phyloP scores from a whole-genome alignment of 1,140 invertebrate species.

The Coptotermes formosanus region DNA sequence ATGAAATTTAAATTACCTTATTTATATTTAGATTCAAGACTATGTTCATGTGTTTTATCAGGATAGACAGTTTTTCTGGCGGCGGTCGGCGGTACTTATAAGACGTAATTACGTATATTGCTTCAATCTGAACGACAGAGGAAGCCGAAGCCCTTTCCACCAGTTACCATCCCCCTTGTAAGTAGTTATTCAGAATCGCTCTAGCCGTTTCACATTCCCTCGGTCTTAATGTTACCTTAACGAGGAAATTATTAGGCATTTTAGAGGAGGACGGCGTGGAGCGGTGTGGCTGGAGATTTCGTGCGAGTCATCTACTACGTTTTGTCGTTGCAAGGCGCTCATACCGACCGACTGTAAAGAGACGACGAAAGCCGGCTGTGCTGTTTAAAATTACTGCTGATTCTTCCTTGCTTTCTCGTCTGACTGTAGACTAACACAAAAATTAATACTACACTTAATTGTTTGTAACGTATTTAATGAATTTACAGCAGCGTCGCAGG shows the following conservation, averaged over 20 bases:
- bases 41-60: not conserved
- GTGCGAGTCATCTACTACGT: not conserved
- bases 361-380: not conserved
- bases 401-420: not conserved
- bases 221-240: slow-evolving; percentile 16
- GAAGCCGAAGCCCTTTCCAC: not conserved
- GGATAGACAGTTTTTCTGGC: not conserved
- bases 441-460: no score
- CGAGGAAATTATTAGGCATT: slow-evolving; percentile 12
- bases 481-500: no score
- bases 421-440: not conserved
- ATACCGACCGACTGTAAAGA: not conserved
- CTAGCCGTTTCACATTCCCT: not conserved
- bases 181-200: slow-evolving; percentile 4
- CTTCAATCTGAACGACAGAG: not conserved
- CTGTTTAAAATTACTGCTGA: not conserved
- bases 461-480: no score
- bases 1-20: not conserved
- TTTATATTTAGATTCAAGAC: not conserved
- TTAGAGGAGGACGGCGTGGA: not conserved
- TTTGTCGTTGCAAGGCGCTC: not conserved
- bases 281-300: not conserved
- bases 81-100: not conserved
- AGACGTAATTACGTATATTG: slow-evolving; percentile 2
- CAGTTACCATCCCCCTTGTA: not conserved